Evolutionary conservation across 2,113 vertebrate genomes (phyloP), one percentile per base, ranked within the genome.

Genomic region (Empidonax traillii): DNA sequence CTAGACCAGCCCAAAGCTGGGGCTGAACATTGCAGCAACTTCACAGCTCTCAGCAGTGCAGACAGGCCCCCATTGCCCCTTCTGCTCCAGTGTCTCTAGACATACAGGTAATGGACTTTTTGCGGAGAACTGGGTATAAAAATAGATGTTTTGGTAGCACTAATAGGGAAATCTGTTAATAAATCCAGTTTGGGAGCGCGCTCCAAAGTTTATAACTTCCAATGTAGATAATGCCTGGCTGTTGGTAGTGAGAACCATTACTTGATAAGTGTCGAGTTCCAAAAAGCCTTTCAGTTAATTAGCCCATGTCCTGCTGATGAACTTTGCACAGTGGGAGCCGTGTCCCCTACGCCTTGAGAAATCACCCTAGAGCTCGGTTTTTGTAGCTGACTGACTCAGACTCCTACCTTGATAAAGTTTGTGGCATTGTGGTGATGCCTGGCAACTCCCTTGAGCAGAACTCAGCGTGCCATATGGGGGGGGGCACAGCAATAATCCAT

Each of bases 251-350:
- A 85, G 66, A 91, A 58, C 76, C 63, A 2, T 91, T 92, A 78
- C 79, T 68, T 93, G 94, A 46, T 89, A 93, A 85, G 73, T 24
- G 58, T 69, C 53, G 73, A 87, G 84, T 94, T 97, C 94, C 96
- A 83, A 85, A 95, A 94, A 93, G 75, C 63, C 39, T 72, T 95
- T 90, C 91, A 83, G 96, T 97, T 98, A 96, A 96, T 97, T 97
- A 96, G 96, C 89, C 90, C 3, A 1, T 91, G 94, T 97, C 93
- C 95, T 91, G 62, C 86, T 92, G 96, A 67, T 96, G 94, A 96
- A 92, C 93, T 96, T 95, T 87, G 90, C 93, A 92, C 76, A 83
- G 87, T 89, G 90, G 94, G 76, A 90, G 78, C 90, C 76, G 93
- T 94, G 83, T 95, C 43, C 93, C 56, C 39, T 58, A 23, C 1